Base-by-base conservation (phyloP, 2,797 vertebrate genomes). In the Serranus cabrilla region DNA sequence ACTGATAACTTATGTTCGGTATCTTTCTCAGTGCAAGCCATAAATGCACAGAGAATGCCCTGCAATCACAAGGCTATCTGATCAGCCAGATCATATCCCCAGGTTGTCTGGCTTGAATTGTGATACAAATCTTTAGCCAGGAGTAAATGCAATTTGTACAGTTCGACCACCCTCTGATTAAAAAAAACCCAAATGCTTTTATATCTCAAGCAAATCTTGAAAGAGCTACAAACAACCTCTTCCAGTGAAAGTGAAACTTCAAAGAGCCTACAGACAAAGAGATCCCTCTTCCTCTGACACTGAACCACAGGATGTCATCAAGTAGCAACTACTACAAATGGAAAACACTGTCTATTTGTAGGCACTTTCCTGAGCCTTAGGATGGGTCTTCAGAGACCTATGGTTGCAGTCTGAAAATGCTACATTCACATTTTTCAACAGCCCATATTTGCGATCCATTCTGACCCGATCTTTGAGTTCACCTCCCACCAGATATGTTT, bases 391-490 rank as follows among this genome's bases (percentile, higher is more conserved):
- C 20, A 59, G 59, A 74, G 54, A 58, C 21, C 4, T 27, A 11
- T 17, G 20, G 58, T 23, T 21, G 34, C 21, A n/a, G 5, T 21
- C 37, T 51, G 23, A 50, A 75, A 80, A 62, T 20, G 68, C 72
- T 40, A 49, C 42, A 51, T 60, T 27, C 34, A 81, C 62, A 61
- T 52, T 64, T 76, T 67, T 73, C 42, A 25, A 10, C 43, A 39
- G 52, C 54, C 50, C 14, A 0, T 63, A 18, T 25, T 25, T 42
- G 46, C 17, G 37, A 52, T 71, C 57, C n/a, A 37, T 8, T 67
- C 56, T 49, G 58, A 79, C 76, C 51, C 55, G 9, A 67, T 74
- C 63, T 79, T 27, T 31, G 54, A 71, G 63, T 70, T 81, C 70
- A 56, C n/a, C 47, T 58, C 31, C 27, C 20, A 46, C 16, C 46